Conservation (phyloP, 2,113 vertebrate species). For the Upupa epops region DNA sequence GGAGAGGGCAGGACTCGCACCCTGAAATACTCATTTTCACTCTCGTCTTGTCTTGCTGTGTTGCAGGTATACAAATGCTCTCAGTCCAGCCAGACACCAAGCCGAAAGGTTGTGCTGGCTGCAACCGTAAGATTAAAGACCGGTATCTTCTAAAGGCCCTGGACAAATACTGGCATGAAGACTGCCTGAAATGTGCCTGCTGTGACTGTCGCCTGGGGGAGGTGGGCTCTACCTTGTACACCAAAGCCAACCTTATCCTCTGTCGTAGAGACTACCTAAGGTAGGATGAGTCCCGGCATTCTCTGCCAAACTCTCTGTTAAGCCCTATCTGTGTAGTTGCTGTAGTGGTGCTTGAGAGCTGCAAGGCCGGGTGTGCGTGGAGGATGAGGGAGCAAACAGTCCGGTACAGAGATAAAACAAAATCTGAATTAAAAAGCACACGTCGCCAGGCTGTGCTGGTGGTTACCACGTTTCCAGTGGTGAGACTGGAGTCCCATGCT, state of each 20-base stretch:
- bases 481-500: neutral
- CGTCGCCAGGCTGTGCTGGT: rapidly evolving
- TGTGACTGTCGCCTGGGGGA: constrained; percentile 96
- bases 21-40: neutral
- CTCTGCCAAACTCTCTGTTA: neutral
- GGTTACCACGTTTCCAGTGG: neutral
- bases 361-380: rapidly evolving
- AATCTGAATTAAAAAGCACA: neutral
- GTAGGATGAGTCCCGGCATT: constrained; percentile 70
- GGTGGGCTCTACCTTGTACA: constrained; percentile 98
- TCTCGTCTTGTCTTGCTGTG: neutral
- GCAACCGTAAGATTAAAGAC: constrained; percentile 99
- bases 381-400: neutral
- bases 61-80: constrained; percentile 98
- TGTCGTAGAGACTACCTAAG: constrained; percentile 97
- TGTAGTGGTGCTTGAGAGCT: neutral
- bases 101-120: constrained; percentile 99
- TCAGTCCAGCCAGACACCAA: constrained; percentile 99
- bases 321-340: neutral
- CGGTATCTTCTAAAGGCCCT: constrained; percentile 96
- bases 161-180: constrained; percentile 99
- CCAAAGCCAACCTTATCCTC: constrained; percentile 98
- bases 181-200: constrained; percentile 98
- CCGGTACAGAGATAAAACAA: neutral
- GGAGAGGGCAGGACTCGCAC: neutral